A percentile compares a stretch with the other conserved stretches of the same genome.
Conservation (phyloP, 2,888 invertebrate genomes). For the Thalpophila matura region DNA sequence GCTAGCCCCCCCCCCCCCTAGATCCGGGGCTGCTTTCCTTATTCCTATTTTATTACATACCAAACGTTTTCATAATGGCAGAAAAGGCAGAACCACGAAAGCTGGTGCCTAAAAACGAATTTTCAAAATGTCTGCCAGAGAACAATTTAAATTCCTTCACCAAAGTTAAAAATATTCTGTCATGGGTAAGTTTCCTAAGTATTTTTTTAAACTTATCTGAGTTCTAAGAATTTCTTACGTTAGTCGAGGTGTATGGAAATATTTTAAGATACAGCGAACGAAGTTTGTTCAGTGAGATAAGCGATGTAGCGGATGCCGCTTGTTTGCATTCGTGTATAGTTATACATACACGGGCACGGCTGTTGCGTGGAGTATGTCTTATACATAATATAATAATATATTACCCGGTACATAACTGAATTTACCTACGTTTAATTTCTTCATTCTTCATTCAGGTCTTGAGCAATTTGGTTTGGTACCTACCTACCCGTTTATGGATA, state of each 20-base stretch:
- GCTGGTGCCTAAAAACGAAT: conserved; percentile 5
- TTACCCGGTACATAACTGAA: conserved; percentile 24
- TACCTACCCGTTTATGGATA: too few relatives aligned
- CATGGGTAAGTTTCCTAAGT: conserved; percentile 29
- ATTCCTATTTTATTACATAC: too few relatives aligned
- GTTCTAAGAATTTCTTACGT: conserved; percentile 78
- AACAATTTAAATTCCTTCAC: conserved; percentile 22
- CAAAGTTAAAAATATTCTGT: conserved; percentile 42
- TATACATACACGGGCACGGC: conserved; percentile 48
- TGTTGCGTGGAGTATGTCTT: conserved; percentile 54
- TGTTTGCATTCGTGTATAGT: conserved; percentile 70
- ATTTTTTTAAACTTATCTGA: conserved; percentile 63
- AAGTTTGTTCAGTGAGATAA: conserved; percentile 86
- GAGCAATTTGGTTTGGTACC: not conserved
- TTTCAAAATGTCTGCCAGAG: conserved; percentile 39
- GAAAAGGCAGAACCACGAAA: not conserved
- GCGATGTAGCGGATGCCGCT: conserved; percentile 81
- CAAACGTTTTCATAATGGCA: not conserved
- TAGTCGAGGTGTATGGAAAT: conserved; percentile 82
- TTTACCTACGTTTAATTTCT: conserved; percentile 38
- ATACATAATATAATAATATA: conserved; percentile 48
- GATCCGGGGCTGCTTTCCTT: too few relatives aligned
- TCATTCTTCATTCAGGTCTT: conserved; percentile 13
- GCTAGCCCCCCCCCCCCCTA: too few relatives aligned
- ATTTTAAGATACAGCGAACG: conserved; percentile 83